Percentiles rank a stretch among this genome's conserved stretches.
Evolutionary conservation across 2,888 invertebrate species (phyloP).

Genomic region (Dromius quadrimaculatus): DNA sequence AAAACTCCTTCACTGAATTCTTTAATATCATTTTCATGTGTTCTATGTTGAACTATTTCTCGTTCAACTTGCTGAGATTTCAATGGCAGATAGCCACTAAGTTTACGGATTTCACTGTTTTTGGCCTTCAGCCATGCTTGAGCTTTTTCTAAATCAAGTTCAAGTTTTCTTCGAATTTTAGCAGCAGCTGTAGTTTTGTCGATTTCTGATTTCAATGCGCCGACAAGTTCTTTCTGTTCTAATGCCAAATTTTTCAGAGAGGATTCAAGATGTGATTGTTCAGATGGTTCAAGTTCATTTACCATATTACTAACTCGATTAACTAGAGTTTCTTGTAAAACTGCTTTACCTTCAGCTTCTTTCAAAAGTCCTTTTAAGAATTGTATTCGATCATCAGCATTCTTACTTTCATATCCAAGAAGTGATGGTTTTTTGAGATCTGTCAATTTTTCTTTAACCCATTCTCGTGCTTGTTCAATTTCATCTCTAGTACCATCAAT

Average conservation of each 20-base stretch:
- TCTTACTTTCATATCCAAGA: conserved; percentile 82
- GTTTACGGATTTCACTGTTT: conserved; percentile 79
- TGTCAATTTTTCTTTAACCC: conserved; percentile 81
- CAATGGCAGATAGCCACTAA: conserved; percentile 83
- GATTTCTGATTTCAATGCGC: conserved; percentile 79
- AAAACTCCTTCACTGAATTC: conserved; percentile 82
- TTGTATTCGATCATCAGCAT: conserved; percentile 80
- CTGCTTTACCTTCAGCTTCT: conserved; percentile 87
- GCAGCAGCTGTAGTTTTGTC: conserved; percentile 77
- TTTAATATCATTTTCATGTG: conserved; percentile 81
- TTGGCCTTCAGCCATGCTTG: conserved; percentile 85
- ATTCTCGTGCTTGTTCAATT: conserved; percentile 82
- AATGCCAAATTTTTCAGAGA: conserved; percentile 78
- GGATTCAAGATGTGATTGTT: conserved; percentile 83
- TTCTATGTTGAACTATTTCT: conserved; percentile 81
- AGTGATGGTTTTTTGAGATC: conserved; percentile 76
- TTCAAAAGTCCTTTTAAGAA: conserved; percentile 80
- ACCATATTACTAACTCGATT: conserved; percentile 87
- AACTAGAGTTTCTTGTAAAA: conserved; percentile 84
- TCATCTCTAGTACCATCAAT: conserved; percentile 85
- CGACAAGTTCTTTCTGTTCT: conserved; percentile 81
- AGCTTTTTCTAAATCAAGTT: conserved; percentile 82
- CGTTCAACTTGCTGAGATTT: conserved; percentile 85
- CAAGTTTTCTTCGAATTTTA: conserved; percentile 81
- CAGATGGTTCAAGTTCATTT: conserved; percentile 86